A percentile compares a stretch with the other conserved stretches of the same genome.
These are phyloP conservation scores for Phallusia fumigata DNA, from an alignment of 23 tunicate genomes.

Conservation along the genomic window DNA sequence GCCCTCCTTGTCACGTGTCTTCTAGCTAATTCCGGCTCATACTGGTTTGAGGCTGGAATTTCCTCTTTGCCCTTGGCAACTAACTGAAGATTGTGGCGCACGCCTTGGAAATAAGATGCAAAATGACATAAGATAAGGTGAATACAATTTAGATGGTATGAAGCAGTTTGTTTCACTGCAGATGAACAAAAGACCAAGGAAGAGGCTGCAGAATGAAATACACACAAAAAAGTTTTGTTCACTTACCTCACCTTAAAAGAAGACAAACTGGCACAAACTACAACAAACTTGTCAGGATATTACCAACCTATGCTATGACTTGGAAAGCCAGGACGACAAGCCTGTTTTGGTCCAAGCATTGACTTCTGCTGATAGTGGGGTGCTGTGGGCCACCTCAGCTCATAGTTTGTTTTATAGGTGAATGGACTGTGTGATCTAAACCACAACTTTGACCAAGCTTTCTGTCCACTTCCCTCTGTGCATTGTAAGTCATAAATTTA, in stretches of 20 bases:
- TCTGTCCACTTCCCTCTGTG: conserved; percentile 75
- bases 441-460: conserved; percentile 77
- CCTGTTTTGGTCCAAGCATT: conserved; percentile 80
- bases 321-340: conserved; percentile 53
- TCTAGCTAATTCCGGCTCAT: conserved; percentile 65
- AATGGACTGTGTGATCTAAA: conserved; percentile 82
- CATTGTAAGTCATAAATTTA: too few relatives aligned
- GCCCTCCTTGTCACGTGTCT: conserved; percentile 40
- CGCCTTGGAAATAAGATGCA: conserved; percentile 35
- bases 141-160: too few relatives aligned
- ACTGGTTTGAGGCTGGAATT: conserved; percentile 69
- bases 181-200: too few relatives aligned
- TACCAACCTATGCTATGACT: conserved; percentile 77
- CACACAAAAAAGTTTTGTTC: too few relatives aligned
- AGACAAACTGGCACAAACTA: too few relatives aligned
- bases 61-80: conserved; percentile 21
- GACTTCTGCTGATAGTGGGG: conserved; percentile 79
- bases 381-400: conserved; percentile 75
- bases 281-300: too few relatives aligned
- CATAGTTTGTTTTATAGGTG: conserved; percentile 72
- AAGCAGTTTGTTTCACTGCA: too few relatives aligned
- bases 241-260: too few relatives aligned
- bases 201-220: too few relatives aligned
- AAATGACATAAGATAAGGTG: too few relatives aligned
- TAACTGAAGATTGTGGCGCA: conserved; percentile 37